Conservation (phyloP, 2,797 vertebrate genomes). For the Apogon talboti region DNA sequence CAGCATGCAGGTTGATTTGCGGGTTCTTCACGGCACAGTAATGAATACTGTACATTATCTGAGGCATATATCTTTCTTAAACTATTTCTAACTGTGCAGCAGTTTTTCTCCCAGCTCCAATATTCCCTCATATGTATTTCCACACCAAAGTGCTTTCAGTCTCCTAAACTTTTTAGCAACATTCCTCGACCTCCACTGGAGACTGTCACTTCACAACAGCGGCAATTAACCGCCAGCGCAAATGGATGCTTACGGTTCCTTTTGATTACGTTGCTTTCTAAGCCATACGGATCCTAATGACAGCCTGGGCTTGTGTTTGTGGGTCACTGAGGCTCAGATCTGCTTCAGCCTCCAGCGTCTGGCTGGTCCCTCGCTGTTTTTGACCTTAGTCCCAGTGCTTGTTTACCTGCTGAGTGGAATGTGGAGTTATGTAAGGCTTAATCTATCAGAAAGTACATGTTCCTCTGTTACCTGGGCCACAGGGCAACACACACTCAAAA, state of each 20-base stretch:
- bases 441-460: constrained; percentile 68
- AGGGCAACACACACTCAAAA: constrained; percentile 36
- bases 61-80: background rate
- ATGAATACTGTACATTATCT: background rate
- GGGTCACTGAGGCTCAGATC: constrained; percentile 40
- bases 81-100: background rate
- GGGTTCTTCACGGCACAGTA: background rate
- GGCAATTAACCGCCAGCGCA: constrained; percentile 30
- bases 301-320: constrained; percentile 37
- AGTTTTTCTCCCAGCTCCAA: background rate
- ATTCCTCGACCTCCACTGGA: constrained; percentile 16
- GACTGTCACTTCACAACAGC: constrained; percentile 15
- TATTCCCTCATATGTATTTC: background rate
- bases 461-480: constrained; percentile 60
- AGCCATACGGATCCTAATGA: constrained; percentile 36
- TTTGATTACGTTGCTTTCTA: constrained; percentile 44
- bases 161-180: constrained; percentile 21
- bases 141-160: background rate
- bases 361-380: constrained; percentile 23
- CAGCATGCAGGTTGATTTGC: background rate
- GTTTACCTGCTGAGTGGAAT: constrained; percentile 75
- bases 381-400: constrained; percentile 59
- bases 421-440: constrained; percentile 67
- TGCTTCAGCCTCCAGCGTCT: constrained; percentile 19
- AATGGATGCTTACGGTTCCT: constrained; percentile 40